phyloP scores from a whole-genome alignment of 2,888 invertebrate species.

The Mesorhabditis belari region DNA sequence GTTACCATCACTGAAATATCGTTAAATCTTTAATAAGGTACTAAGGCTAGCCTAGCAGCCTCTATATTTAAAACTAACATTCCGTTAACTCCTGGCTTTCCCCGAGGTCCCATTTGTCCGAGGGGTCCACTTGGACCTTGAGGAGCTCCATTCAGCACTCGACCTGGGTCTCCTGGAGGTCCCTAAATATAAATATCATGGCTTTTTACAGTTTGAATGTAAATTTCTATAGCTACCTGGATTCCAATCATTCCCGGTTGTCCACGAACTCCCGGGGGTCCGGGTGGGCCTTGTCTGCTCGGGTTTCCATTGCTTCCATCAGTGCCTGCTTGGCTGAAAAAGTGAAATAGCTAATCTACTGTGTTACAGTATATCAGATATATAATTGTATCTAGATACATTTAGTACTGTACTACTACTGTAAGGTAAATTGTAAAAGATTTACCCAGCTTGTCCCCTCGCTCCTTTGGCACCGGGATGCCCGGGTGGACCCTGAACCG shows the following conservation, averaged over 20 bases:
- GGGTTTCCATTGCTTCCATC: constrained; percentile 23
- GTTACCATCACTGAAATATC: constrained; percentile 4
- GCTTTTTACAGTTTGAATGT: not conserved
- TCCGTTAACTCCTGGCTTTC: constrained; percentile 6
- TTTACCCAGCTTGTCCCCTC: constrained; percentile 23
- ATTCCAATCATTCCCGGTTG: constrained; percentile 32
- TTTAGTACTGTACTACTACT: no score
- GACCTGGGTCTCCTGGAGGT: constrained; percentile 32
- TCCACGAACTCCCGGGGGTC: constrained; percentile 34
- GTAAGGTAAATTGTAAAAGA: not conserved
- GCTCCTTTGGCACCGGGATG: constrained; percentile 34
- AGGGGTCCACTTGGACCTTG: constrained; percentile 8
- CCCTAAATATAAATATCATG: constrained; percentile 9
- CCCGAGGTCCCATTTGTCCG: constrained; percentile 10
- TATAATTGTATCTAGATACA: no score
- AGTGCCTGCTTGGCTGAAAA: constrained; percentile 19
- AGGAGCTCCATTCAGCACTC: constrained; percentile 9
- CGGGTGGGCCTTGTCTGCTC: constrained; percentile 33
- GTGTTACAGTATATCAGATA: no score
- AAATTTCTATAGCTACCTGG: constrained; percentile 4
- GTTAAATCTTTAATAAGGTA: not conserved
- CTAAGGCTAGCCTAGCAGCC: not conserved
- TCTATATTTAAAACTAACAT: not conserved
- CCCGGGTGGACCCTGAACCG: constrained; percentile 35
- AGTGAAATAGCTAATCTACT: not conserved